These are phyloP conservation scores for Characodon lateralis DNA, from an alignment of 2,797 vertebrate species.

Conservation along the genomic window DNA sequence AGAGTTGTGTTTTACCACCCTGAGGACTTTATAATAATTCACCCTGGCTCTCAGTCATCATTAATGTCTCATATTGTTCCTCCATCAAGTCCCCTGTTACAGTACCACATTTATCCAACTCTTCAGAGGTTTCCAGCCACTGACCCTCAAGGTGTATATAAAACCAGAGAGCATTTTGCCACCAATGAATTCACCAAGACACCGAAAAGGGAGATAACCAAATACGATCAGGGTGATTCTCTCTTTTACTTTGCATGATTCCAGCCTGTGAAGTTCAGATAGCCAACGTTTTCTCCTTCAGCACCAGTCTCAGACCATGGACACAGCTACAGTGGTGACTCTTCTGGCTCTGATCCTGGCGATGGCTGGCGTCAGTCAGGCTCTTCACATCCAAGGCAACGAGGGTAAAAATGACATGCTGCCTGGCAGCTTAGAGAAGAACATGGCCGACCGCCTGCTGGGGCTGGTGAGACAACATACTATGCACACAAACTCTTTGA, in stretches of 20 bases:
- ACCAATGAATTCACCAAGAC: constrained; percentile 28
- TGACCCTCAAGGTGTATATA: constrained; percentile 60
- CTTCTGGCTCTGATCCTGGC: constrained; percentile 73
- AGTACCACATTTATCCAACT: constrained; percentile 40
- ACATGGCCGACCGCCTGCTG: constrained; percentile 59
- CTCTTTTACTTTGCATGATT: constrained; percentile 4
- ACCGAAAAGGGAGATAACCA: constrained; percentile 14
- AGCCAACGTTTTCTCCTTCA: constrained; percentile 1
- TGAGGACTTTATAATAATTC: constrained; percentile 68
- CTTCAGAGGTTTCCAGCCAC: constrained; percentile 30
- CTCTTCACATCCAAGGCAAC: constrained; percentile 67
- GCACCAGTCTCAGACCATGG: constrained; percentile 62
- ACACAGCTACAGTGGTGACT: constrained; percentile 67
- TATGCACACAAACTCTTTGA: constrained; percentile 17
- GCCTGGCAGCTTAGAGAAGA: constrained; percentile 62
- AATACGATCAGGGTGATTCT: constrained; percentile 7
- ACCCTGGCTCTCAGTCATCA: constrained; percentile 50
- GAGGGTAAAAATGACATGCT: constrained; percentile 57
- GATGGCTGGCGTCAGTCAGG: constrained; percentile 68
- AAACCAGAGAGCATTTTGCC: constrained; percentile 21
- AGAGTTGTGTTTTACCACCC: constrained; percentile 51
- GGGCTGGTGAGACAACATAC: constrained; percentile 71
- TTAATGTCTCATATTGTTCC: constrained; percentile 64
- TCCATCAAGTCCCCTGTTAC: constrained; percentile 52
- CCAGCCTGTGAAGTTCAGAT: constrained; percentile 3